These are phyloP conservation scores for Chesias legatella DNA, from an alignment of 2,888 invertebrate genomes.

Conservation along the genomic window DNA sequence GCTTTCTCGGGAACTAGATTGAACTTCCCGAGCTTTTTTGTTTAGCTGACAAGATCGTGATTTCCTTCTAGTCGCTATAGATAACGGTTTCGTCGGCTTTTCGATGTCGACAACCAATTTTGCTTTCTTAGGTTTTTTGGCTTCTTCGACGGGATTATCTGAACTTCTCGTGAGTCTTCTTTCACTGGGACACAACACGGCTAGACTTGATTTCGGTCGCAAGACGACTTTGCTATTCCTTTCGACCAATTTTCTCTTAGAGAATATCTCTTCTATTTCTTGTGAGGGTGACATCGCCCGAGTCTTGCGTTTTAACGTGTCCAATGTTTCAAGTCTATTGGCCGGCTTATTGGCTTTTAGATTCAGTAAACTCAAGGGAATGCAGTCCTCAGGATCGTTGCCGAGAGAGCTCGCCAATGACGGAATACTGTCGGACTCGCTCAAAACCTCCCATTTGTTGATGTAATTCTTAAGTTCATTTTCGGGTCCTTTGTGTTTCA, in stretches of 20 bases:
- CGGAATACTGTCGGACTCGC: constrained; percentile 82
- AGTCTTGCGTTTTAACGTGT: constrained; percentile 76
- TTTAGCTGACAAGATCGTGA: constrained; percentile 63
- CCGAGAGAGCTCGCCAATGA: constrained; percentile 69
- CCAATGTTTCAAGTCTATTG: constrained; percentile 57
- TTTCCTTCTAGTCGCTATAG: constrained; percentile 60
- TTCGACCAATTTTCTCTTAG: constrained; percentile 64
- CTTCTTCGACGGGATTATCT: constrained; percentile 56
- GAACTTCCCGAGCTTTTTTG: constrained; percentile 59
- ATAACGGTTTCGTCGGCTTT: constrained; percentile 49
- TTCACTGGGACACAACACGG: constrained; percentile 65
- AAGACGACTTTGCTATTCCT: constrained; percentile 55
- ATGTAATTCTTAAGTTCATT: constrained; percentile 65
- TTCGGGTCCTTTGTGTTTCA: constrained; percentile 64
- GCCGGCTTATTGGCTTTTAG: constrained; percentile 56
- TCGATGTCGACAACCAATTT: constrained; percentile 20
- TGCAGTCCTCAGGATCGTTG: constrained; percentile 81
- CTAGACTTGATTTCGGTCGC: constrained; percentile 71
- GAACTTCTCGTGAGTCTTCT: constrained; percentile 65
- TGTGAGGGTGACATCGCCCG: constrained; percentile 81
- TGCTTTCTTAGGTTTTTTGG: constrained; percentile 52
- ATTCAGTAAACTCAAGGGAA: constrained; percentile 75
- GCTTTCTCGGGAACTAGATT: constrained; percentile 72
- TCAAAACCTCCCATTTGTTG: constrained; percentile 80
- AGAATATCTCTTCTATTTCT: constrained; percentile 79